These are phyloP conservation scores for Campoletis sonorensis DNA, from an alignment of 1,140 invertebrate genomes.

Conservation along the genomic window DNA sequence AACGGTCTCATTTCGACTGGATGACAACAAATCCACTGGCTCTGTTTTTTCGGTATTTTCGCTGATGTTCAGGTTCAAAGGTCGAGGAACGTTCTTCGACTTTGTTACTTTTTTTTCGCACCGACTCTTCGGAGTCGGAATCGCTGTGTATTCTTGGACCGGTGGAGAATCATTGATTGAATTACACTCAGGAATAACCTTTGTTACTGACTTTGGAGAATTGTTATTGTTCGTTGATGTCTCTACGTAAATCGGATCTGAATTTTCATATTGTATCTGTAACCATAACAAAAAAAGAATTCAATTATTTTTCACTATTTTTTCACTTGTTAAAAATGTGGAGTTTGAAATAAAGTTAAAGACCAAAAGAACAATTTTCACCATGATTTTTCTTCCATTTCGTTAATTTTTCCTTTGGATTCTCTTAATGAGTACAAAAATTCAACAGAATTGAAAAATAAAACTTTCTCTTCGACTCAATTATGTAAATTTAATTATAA, in stretches of 20 bases:
- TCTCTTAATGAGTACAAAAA: too few species aligned
- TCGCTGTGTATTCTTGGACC: not conserved
- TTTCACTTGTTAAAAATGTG: too few species aligned
- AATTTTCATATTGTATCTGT: constrained; percentile 63
- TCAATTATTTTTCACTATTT: too few species aligned
- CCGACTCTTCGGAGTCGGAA: constrained; percentile 28
- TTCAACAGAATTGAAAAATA: too few species aligned
- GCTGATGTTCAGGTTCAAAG: constrained; percentile 27
- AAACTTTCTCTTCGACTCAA: too few species aligned
- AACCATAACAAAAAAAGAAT: not conserved
- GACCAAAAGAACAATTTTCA: too few species aligned
- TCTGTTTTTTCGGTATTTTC: not conserved
- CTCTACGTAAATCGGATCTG: constrained; percentile 56
- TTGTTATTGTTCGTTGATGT: constrained; percentile 51
- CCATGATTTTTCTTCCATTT: not conserved
- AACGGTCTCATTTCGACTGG: not conserved
- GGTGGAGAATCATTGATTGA: not conserved
- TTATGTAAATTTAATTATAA: too few species aligned
- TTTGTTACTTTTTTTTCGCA: not conserved
- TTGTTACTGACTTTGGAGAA: not conserved
- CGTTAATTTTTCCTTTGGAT: not conserved
- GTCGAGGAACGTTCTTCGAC: constrained; percentile 7
- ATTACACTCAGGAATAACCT: not conserved
- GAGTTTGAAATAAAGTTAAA: too few species aligned
- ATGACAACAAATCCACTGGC: not conserved